Conservation (phyloP, 2,888 invertebrate genomes). For the Calameuta idolon region DNA sequence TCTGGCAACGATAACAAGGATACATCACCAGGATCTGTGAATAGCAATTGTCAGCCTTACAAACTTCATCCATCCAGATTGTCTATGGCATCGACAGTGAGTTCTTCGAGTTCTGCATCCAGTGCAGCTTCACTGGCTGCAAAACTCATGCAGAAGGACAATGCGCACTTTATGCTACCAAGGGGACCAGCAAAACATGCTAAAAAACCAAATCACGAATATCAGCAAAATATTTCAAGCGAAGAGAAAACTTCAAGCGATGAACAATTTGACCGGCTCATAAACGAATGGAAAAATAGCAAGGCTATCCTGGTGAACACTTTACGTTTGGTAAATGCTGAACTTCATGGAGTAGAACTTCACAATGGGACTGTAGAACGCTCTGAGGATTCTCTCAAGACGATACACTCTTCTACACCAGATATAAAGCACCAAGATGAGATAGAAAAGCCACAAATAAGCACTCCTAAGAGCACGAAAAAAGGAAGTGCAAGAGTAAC, state of each 20-base stretch:
- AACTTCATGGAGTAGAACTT: constrained; percentile 39
- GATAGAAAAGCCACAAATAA: constrained; percentile 63
- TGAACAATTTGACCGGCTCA: constrained; percentile 42
- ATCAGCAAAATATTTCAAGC: constrained; percentile 10
- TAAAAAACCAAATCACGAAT: constrained; percentile 35
- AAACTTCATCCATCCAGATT: constrained; percentile 45
- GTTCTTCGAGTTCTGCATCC: constrained; percentile 55
- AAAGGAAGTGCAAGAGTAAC: constrained; percentile 65
- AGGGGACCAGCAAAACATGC: constrained; percentile 49
- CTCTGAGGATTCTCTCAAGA: constrained; percentile 43
- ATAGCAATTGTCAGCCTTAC: constrained; percentile 50
- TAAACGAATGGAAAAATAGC: constrained; percentile 57
- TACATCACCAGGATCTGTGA: constrained; percentile 56
- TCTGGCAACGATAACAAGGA: constrained; percentile 60
- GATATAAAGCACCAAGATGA: constrained; percentile 30
- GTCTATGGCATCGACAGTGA: constrained; percentile 53
- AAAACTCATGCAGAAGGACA: constrained; percentile 35
- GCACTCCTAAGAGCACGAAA: constrained; percentile 70
- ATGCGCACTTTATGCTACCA: constrained; percentile 47
- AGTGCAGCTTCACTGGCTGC: constrained; percentile 52
- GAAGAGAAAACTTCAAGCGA: constrained; percentile 20
- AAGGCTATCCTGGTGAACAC: constrained; percentile 43
- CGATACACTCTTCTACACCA: constrained; percentile 56
- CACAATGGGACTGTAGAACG: constrained; percentile 45
- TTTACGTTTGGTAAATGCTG: constrained; percentile 43